Evolutionary conservation across 1,140 invertebrate species (phyloP).

Genomic region (Bombus impatiens): DNA sequence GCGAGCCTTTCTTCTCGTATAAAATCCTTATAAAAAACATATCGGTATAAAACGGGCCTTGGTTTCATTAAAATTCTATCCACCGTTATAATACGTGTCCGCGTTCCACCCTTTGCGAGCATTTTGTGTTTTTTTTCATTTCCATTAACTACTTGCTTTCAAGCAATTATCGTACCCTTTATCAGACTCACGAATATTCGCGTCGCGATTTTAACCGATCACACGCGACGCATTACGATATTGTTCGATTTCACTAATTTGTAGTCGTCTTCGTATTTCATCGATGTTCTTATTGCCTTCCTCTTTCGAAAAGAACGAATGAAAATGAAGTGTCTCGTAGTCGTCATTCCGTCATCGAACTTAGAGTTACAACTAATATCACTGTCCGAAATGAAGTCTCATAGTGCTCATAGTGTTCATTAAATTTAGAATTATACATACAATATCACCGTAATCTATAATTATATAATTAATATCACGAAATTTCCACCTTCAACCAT

Average conservation of each 20-base stretch:
- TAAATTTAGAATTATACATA: too few species aligned
- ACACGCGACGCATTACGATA: not conserved
- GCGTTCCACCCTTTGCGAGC: conserved; percentile 35
- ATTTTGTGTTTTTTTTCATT: not conserved
- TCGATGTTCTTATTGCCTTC: too few species aligned
- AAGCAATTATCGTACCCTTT: conserved; percentile 44
- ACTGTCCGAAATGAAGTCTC: too few species aligned
- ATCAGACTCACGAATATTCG: conserved; percentile 7
- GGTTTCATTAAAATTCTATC: conserved; percentile 49
- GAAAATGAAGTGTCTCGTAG: not conserved
- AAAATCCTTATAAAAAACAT: conserved; percentile 37
- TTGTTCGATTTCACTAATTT: not conserved
- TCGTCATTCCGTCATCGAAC: not conserved
- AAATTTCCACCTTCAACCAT: not conserved
- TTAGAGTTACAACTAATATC: too few species aligned
- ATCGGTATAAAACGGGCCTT: conserved; percentile 39
- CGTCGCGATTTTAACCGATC: conserved; percentile 1
- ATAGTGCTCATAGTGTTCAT: too few species aligned
- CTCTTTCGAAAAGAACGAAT: not conserved
- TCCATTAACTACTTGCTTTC: conserved; percentile 25
- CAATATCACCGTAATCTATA: not conserved
- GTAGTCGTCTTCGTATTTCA: not conserved
- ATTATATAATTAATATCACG: not conserved
- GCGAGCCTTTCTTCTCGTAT: conserved; percentile 16
- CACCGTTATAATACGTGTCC: conserved; percentile 32